Percentiles rank a stretch among this genome's conserved stretches.
Conservation (phyloP, 2,888 invertebrate genomes). For the Seladonia tumulorum region DNA sequence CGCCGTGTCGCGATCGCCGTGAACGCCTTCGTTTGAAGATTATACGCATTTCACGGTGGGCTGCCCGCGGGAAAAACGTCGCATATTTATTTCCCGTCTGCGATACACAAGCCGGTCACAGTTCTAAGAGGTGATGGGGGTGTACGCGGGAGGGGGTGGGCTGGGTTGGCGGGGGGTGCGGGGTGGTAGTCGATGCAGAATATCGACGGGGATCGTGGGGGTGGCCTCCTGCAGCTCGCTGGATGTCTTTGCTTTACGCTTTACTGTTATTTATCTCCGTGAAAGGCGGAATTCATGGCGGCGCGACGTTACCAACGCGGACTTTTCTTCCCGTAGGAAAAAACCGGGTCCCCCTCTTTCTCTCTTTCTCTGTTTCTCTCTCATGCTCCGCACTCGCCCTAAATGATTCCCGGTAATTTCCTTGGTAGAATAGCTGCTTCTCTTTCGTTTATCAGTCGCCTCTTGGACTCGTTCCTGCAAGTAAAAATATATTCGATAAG, state of each 20-base stretch:
- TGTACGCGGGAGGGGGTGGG: slow-evolving; percentile 18
- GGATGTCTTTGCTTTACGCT: slow-evolving; percentile 75
- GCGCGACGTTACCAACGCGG: slow-evolving; percentile 22
- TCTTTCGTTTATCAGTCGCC: slow-evolving; percentile 30
- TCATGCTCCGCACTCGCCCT: background rate
- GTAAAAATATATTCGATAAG: background rate
- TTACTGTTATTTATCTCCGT: slow-evolving; percentile 77
- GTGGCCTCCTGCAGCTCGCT: slow-evolving; percentile 43
- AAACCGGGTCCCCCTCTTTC: background rate
- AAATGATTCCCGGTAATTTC: slow-evolving; percentile 52
- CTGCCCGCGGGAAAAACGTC: slow-evolving; percentile 72
- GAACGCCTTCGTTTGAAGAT: slow-evolving; percentile 80
- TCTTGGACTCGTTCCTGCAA: background rate
- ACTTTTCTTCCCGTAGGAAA: slow-evolving; percentile 33
- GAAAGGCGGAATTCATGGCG: slow-evolving; percentile 65
- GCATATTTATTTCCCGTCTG: slow-evolving; percentile 78
- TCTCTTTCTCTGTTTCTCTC: background rate
- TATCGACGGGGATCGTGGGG: slow-evolving; percentile 55
- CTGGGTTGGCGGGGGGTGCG: slow-evolving; percentile 4
- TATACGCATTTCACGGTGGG: slow-evolving; percentile 70
- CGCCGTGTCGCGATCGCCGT: slow-evolving; percentile 35
- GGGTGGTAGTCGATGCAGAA: slow-evolving; percentile 41
- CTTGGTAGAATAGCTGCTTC: slow-evolving; percentile 22
- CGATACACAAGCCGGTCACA: slow-evolving; percentile 58
- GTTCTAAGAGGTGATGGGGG: slow-evolving; percentile 38